Base-by-base conservation (phyloP, 92 coral and sea anemone genomes). In the Umimayanthus chanpuru region DNA sequence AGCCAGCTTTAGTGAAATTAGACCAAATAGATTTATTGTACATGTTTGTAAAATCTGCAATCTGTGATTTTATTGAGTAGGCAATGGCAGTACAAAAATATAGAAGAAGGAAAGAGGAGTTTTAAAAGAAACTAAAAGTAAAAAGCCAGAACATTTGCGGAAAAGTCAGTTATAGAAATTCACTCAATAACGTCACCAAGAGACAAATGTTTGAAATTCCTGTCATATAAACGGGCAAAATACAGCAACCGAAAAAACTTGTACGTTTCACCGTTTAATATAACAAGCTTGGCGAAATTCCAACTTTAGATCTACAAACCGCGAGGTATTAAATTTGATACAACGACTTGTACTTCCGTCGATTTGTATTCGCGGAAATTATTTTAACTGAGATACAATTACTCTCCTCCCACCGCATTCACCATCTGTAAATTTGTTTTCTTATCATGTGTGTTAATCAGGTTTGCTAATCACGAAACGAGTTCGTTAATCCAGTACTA, bases 401-500 rank as follows among this genome's bases (percentile, higher is more conserved):
- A 83, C 87, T 32, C 23, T 29, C 18, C 41, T 29, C 77, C 78
- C 44, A 83, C 67, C 77, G 43, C 87, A 83, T 68, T 83, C 71
- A 70, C 66, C 87, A 83, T 83, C 87, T 83, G 87, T 83, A 68
- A 83, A 83, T 65, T 70, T 70, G 77, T 83, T 70, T 70, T 83
- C 77, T 70, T 83, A 83, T 83, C 87, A 23, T 2, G 20, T 43
- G 29, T 83, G 87, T 50, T 83, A 83, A 83, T 83, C 87, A 83
- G 41, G 38, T 71, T 68, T 83, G 41, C 79, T 39, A 26, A 83
- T 83, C 87, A 83, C 87, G 87, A 83, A 83, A 83, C 29, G 30
- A 68, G 64, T 43, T 29, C 29, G 78, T 79, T 83, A 83, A 83
- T 83, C 87, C 87, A 83, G 67, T 68, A 14, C 41, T 83, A 68